phyloP scores from a whole-genome alignment of 2,888 invertebrate species.

The Chloroclystis v-ata region DNA sequence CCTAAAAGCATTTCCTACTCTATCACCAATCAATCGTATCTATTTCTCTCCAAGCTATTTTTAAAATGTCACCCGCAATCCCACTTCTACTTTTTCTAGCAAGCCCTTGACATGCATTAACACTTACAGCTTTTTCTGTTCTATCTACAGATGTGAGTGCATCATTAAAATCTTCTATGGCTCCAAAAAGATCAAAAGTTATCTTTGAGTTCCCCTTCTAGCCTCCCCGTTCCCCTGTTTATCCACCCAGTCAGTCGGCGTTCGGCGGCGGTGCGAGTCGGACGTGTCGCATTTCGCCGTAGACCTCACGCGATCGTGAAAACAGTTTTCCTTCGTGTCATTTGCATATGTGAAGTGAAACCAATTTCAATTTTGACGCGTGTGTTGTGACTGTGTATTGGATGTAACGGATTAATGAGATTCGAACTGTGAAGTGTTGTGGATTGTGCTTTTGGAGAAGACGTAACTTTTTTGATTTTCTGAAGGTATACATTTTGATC shows the following conservation, averaged over 20 bases:
- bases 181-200: slow-evolving; percentile 77
- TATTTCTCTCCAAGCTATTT: slow-evolving; percentile 57
- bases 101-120: slow-evolving; percentile 76
- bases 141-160: slow-evolving; percentile 71
- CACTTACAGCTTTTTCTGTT: slow-evolving; percentile 74
- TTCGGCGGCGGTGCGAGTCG: slow-evolving; percentile 52
- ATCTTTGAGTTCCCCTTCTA: slow-evolving; percentile 62
- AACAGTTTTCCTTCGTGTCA: slow-evolving; percentile 64
- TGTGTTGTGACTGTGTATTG: slow-evolving; percentile 54
- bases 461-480: slow-evolving; percentile 9
- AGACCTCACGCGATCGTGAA: slow-evolving; percentile 49
- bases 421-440: slow-evolving; percentile 45
- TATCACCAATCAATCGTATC: slow-evolving; percentile 43
- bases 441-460: slow-evolving; percentile 45
- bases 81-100: slow-evolving; percentile 61
- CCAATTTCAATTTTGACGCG: slow-evolving; percentile 54
- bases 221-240: slow-evolving; percentile 52
- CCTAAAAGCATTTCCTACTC: slow-evolving; percentile 38
- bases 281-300: slow-evolving; percentile 37
- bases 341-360: slow-evolving; percentile 70
- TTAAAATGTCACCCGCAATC: slow-evolving; percentile 73
- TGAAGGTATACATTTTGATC: slow-evolving; percentile 12
- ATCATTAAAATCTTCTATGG: slow-evolving; percentile 75
- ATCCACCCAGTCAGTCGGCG: slow-evolving; percentile 56
- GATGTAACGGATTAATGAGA: slow-evolving; percentile 42